Conservation (phyloP, 64 coral and sea anemone species). For the Platygyra sinensis region DNA sequence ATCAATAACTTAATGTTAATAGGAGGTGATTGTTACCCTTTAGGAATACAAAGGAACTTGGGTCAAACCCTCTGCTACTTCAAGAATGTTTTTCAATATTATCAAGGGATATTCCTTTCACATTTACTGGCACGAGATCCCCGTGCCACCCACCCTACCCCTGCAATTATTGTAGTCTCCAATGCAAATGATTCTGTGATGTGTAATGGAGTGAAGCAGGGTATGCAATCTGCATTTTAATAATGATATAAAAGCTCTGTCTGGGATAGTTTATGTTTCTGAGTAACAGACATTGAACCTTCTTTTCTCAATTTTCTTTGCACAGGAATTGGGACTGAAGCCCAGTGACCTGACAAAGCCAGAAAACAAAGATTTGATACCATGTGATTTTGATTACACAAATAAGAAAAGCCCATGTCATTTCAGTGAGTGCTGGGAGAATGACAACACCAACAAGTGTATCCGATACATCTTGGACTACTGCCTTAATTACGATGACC, state of each 20-base stretch:
- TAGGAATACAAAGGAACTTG: no score
- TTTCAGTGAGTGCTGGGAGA: slow-evolving; percentile 11
- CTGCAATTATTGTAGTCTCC: no score
- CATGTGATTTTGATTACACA: slow-evolving; percentile 89
- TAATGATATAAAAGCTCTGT: not conserved
- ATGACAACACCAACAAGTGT: slow-evolving; percentile 50
- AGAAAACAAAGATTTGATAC: not conserved
- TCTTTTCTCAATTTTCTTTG: not conserved
- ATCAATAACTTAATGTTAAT: no score
- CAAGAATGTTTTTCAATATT: no score
- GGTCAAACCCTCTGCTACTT: no score
- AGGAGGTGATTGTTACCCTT: no score
- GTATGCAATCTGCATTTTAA: not conserved
- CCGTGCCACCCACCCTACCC: no score
- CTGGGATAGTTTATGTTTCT: not conserved
- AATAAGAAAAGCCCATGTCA: slow-evolving; percentile 87
- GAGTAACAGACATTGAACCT: not conserved
- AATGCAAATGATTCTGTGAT: no score
- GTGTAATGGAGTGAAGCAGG: not conserved
- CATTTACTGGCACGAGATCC: no score
- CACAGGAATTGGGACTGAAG: slow-evolving; percentile 29
- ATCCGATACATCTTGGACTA: slow-evolving; percentile 87
- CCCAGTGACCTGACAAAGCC: not conserved
- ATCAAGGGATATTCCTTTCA: no score
- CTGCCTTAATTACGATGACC: slow-evolving; percentile 75